Evolutionary conservation across 2,113 vertebrate species (phyloP), one percentile per base, ranked within the genome.

Genomic region (Dipodomys merriami): DNA sequence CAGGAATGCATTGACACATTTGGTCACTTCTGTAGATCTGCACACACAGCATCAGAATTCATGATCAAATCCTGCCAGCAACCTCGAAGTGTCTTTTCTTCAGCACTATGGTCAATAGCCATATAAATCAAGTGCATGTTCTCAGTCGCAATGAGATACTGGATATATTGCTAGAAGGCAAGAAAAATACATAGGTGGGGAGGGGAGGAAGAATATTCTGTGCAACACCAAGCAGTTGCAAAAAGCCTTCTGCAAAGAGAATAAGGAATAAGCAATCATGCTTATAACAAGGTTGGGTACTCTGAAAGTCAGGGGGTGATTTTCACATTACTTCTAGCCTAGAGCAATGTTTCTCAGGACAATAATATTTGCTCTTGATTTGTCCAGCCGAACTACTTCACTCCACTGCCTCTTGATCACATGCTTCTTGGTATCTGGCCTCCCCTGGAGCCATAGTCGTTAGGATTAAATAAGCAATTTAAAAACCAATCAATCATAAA

Each of bases 401-500:
- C 81, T 65, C 90, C 74, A 20, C 0, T 94, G 92, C 64, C 91
- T 95, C 95, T 91, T 91, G 49, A 95, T 76, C 15, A 83, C 65
- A 79, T 5, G 35, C 57, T 89, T 39, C 92, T 91, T 12, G 6
- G 69, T 82, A 97, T 89, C 49, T 53, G 90, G 74, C 71, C 76
- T 96, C 73, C 88, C 94, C 69, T 90, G 83, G 93, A 96, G 94
- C 60, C 0, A 93, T 0, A 91, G 69, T 85, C 60, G 4, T 80
- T 96, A 95, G 35, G 67, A 97, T 88, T 95, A 29, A 94, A 97
- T 95, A 96, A 89, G 91, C 74, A 96, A 95, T 95, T 97, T 96
- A 82, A 87, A 97, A 98, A 83, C 86, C 53, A 80, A 2, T 93
- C 93, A 79, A 93, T 89, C 96, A 88, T 67, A 96, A 86, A 89